Conservation (phyloP, 2,113 vertebrate genomes). For the Acanthochromis polyacanthus region DNA sequence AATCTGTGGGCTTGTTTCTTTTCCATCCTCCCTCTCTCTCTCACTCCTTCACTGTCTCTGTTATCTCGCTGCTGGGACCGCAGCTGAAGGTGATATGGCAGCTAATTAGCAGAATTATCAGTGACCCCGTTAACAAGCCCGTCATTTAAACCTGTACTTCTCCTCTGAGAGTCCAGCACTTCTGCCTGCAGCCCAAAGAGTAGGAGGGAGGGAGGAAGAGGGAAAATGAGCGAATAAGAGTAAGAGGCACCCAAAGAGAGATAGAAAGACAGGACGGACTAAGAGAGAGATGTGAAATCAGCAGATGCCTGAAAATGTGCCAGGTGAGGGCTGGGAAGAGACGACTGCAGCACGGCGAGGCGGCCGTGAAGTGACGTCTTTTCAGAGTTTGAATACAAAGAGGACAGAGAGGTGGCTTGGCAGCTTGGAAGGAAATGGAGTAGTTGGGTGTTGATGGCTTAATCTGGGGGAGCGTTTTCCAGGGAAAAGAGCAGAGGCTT, state of each 20-base stretch:
- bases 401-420: conserved; percentile 22
- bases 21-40: neutral
- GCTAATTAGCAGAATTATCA: conserved; percentile 82
- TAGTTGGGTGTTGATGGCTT: conserved; percentile 66
- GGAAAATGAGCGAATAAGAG: conserved; percentile 25
- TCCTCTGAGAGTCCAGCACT: conserved; percentile 73
- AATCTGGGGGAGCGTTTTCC: conserved; percentile 66
- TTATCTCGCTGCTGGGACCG: conserved; percentile 65
- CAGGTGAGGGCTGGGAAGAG: conserved; percentile 11
- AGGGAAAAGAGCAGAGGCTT: conserved; percentile 52
- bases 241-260: conserved; percentile 27
- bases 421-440: conserved; percentile 48
- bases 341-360: conserved; percentile 12
- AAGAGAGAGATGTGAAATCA: conserved; percentile 37
- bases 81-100: conserved; percentile 77
- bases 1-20: conserved; percentile 14
- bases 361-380: conserved; percentile 46
- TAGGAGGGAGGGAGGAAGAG: conserved; percentile 1
- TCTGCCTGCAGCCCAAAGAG: conserved; percentile 50
- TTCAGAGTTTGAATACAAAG: conserved; percentile 40
- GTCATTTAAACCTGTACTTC: conserved; percentile 74
- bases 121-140: conserved; percentile 79
- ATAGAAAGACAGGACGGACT: conserved; percentile 8
- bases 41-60: conserved; percentile 24
- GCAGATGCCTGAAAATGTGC: conserved; percentile 14